Percentiles rank a stretch among this genome's conserved stretches.
phyloP scores from a whole-genome alignment of 2,888 invertebrate genomes.

The Lasiommata megera region DNA sequence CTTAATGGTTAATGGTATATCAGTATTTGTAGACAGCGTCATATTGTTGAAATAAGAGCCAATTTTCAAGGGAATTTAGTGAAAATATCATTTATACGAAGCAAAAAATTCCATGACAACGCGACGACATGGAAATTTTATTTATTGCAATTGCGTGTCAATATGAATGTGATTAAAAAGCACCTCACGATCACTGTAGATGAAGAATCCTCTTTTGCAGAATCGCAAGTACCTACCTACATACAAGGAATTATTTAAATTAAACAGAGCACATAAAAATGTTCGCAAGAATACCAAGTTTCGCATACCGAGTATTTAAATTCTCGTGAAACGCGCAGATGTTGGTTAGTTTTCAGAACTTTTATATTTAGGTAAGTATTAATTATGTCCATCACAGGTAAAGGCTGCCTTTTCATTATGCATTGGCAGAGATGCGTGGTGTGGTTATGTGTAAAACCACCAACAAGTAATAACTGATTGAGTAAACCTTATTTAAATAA shows the following conservation, averaged over 20 bases:
- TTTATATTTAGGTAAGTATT: not conserved
- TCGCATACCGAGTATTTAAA: constrained; percentile 7
- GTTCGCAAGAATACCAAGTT: constrained; percentile 15
- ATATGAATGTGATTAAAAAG: constrained; percentile 31
- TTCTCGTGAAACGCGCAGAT: constrained; percentile 8
- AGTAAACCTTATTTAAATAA: too few relatives aligned
- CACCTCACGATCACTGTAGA: constrained; percentile 28
- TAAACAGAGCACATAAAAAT: constrained; percentile 22
- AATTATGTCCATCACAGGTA: not conserved
- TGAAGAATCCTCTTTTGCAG: constrained; percentile 33
- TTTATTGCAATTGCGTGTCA: constrained; percentile 29
- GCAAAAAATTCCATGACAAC: not conserved
- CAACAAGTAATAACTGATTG: not conserved
- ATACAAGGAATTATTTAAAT: constrained; percentile 27
- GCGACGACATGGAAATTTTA: constrained; percentile 16
- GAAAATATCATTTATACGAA: not conserved
- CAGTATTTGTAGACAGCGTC: too few relatives aligned
- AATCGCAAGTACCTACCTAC: constrained; percentile 20
- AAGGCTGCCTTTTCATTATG: too few relatives aligned
- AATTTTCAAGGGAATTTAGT: not conserved
- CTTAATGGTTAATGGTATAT: too few relatives aligned
- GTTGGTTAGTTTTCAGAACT: constrained; percentile 3
- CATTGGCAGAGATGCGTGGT: too few relatives aligned
- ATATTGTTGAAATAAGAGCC: too few relatives aligned
- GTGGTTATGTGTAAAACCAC: not conserved